phyloP scores from a whole-genome alignment of 2,888 invertebrate genomes.

The Eurytoma californica region DNA sequence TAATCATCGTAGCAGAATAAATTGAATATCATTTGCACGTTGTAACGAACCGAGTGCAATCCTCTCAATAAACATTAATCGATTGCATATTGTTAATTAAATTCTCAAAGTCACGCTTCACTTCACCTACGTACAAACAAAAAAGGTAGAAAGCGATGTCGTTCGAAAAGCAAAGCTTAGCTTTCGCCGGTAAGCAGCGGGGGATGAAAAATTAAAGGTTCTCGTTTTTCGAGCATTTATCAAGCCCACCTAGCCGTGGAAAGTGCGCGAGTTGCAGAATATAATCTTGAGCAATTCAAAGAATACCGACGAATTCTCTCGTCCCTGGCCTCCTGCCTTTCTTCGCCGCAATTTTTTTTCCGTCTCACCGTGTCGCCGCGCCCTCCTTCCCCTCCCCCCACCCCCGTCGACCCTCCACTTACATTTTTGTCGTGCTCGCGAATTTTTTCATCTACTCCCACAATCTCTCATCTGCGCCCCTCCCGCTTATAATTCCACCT shows the following conservation, averaged over 20 bases:
- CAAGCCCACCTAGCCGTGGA: slow-evolving; percentile 63
- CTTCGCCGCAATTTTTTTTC: slow-evolving; percentile 48
- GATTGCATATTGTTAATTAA: too few relatives aligned
- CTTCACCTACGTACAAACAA: too few relatives aligned
- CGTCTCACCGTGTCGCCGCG: not conserved
- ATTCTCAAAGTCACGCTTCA: too few relatives aligned
- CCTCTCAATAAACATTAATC: too few relatives aligned
- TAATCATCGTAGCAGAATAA: too few relatives aligned
- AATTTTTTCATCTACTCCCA: slow-evolving; percentile 10
- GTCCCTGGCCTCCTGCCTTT: slow-evolving; percentile 17
- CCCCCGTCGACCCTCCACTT: not conserved
- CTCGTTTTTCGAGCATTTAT: slow-evolving; percentile 67
- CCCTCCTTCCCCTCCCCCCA: slow-evolving; percentile 1
- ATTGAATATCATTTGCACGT: too few relatives aligned
- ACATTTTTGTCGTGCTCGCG: slow-evolving; percentile 12
- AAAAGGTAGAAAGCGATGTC: too few relatives aligned
- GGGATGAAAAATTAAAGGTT: slow-evolving; percentile 67
- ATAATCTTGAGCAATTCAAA: slow-evolving; percentile 70
- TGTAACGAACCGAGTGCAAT: too few relatives aligned
- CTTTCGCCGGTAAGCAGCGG: slow-evolving; percentile 24
- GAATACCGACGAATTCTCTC: slow-evolving; percentile 62
- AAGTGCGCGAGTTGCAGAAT: slow-evolving; percentile 68
- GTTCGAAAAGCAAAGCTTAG: too few relatives aligned
- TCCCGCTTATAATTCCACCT: not conserved
- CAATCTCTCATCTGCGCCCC: not conserved